Conservation (phyloP, 2,113 vertebrate genomes). For the Pterophyllum scalare region DNA sequence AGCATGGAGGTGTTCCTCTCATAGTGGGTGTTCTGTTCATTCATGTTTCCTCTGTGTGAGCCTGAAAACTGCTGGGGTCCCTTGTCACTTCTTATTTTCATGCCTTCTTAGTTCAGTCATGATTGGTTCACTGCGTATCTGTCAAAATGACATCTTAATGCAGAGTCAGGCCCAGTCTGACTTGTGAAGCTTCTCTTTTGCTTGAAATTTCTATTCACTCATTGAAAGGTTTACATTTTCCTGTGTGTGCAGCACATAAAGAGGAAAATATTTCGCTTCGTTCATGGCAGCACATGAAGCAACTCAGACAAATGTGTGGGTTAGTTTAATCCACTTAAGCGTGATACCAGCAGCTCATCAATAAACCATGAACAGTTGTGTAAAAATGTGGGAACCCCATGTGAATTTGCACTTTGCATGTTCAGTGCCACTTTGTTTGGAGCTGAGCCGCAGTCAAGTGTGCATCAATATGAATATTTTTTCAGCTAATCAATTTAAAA, state of each 20-base stretch:
- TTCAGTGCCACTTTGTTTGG: constrained; percentile 45
- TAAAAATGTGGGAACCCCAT: constrained; percentile 46
- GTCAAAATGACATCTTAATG: constrained; percentile 68
- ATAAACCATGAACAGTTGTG: constrained; percentile 62
- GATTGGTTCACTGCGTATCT: constrained; percentile 50
- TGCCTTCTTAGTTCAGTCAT: constrained; percentile 42
- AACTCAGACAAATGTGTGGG: constrained; percentile 42
- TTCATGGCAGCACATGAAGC: constrained; percentile 22
- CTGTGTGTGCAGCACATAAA: neutral
- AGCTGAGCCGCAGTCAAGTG: constrained; percentile 61
- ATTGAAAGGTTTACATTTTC: constrained; percentile 28
- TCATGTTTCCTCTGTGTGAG: constrained; percentile 40
- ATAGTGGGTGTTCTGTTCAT: constrained; percentile 35
- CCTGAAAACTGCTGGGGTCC: constrained; percentile 26
- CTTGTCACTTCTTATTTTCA: constrained; percentile 59
- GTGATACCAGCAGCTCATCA: constrained; percentile 50
- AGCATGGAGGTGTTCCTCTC: constrained; percentile 26
- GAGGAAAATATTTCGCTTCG: neutral
- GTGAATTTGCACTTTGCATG: constrained; percentile 35
- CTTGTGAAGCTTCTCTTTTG: constrained; percentile 31
- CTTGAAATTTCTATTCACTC: constrained; percentile 36
- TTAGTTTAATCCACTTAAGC: constrained; percentile 58
- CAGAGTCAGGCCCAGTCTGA: constrained; percentile 31
- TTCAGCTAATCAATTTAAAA: constrained; percentile 20
- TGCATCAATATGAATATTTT: constrained; percentile 44